phyloP scores from a whole-genome alignment of 2,888 invertebrate genomes.

The Spilarctia lutea region DNA sequence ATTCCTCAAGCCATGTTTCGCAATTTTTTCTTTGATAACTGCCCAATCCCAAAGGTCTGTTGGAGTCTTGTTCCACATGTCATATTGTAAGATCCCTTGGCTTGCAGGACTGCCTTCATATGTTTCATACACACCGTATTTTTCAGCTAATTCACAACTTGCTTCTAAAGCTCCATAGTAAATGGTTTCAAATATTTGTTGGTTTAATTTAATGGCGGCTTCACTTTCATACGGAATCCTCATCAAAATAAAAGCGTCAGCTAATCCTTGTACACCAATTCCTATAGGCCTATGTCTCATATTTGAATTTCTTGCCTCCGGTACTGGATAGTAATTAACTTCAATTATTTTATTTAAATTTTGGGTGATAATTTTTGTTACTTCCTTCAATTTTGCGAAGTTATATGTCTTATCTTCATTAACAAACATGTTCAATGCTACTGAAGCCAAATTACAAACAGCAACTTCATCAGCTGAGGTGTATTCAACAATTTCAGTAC shows the following conservation, averaged over 20 bases:
- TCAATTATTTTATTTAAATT: slow-evolving; percentile 99
- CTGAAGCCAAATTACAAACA: slow-evolving; percentile 98
- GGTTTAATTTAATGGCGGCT: slow-evolving; percentile 94
- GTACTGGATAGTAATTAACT: slow-evolving; percentile 97
- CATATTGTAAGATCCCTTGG: slow-evolving; percentile 98
- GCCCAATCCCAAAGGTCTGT: slow-evolving; percentile 97
- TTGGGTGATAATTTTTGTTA: slow-evolving; percentile 94
- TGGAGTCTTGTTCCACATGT: slow-evolving; percentile 98
- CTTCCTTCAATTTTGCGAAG: slow-evolving; percentile 94
- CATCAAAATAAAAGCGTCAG: slow-evolving; percentile 98
- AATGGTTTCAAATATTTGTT: slow-evolving; percentile 98
- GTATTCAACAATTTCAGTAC: slow-evolving; percentile 99
- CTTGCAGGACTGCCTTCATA: slow-evolving; percentile 97
- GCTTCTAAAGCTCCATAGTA: slow-evolving; percentile 99
- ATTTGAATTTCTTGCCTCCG: slow-evolving; percentile 95
- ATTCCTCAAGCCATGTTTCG: slow-evolving; percentile 96
- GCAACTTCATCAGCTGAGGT: slow-evolving; percentile 97
- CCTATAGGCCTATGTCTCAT: slow-evolving; percentile 94
- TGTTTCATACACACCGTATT: slow-evolving; percentile 95
- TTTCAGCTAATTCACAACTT: slow-evolving; percentile 96
- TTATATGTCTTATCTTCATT: slow-evolving; percentile 92
- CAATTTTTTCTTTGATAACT: slow-evolving; percentile 93
- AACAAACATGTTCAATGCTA: slow-evolving; percentile 98
- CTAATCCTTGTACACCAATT: slow-evolving; percentile 98
- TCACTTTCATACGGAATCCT: slow-evolving; percentile 96